Base-by-base conservation (phyloP, 2,797 vertebrate species). In the Scolopax rusticola region DNA sequence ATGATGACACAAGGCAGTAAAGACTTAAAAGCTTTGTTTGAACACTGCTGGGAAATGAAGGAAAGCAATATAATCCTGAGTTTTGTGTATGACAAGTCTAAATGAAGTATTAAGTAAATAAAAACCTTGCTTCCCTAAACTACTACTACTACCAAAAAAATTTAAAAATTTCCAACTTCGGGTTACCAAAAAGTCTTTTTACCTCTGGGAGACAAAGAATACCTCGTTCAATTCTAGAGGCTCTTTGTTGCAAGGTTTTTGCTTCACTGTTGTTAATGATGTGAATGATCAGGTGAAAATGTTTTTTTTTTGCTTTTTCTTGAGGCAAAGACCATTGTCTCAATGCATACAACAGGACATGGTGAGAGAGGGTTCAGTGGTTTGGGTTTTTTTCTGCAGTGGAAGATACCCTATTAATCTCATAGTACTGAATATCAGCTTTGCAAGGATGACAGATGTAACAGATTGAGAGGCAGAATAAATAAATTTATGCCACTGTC, bases 21-120 rank as follows among this genome's bases (percentile, higher is more conserved):
- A 87, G 24, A 67, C 25, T 84, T 82, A 54, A 92, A 90, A 76
- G 30, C 21, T 79, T 54, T 87, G 14, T 75, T 47, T 69, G 33
- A 87, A 43, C 50, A 63, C 33, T 82, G 8, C 16, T 51, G 32
- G n/a, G 69, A 71, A 92, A 75, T 81, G 12, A 13, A 63, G 12
- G 2, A 36, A 80, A 90, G 25, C 20, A 73, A 73, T 76, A 43
- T 54, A 90, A 59, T 89, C 59, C 36, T 65, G 59, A 89, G 19
- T 68, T 84, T 78, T 87, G 28, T 73, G 50, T 65, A 75, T 30
- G 50, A 87, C 32, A 89, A 82, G 24, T n/a, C 7, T 51, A 93
- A 93, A 89, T 73, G 4, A 94, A 89, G 7, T 82, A 76, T 84
- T 84, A 68, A 67, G 27, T 76, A 92, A 96, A 84, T 82, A 87